phyloP scores from a whole-genome alignment of 2,113 vertebrate species.

The Lucifuga dentata region DNA sequence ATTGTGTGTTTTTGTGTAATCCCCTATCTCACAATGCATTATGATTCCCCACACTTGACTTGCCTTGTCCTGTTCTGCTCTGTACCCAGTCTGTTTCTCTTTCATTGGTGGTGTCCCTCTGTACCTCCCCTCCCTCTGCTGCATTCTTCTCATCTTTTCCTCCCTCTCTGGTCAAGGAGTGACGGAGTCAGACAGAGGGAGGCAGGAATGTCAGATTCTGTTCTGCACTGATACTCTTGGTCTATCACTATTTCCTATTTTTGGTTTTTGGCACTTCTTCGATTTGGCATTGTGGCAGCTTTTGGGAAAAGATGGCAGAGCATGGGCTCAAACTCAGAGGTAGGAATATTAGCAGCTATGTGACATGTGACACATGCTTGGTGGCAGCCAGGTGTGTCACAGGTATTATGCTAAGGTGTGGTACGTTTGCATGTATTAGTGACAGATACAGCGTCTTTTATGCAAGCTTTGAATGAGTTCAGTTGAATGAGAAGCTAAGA shows the following conservation, averaged over 20 bases:
- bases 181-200: slow-evolving; percentile 44
- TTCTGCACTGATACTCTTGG: slow-evolving; percentile 26
- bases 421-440: not conserved
- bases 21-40: slow-evolving; percentile 60
- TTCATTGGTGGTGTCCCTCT: slow-evolving; percentile 49
- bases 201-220: slow-evolving; percentile 49
- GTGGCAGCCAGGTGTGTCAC: slow-evolving; percentile 3
- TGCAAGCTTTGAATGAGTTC: not conserved
- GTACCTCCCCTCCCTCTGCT: slow-evolving; percentile 33
- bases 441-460: not conserved
- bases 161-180: slow-evolving; percentile 64
- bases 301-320: slow-evolving; percentile 67
- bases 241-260: slow-evolving; percentile 22
- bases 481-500: not conserved
- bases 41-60: slow-evolving; percentile 51
- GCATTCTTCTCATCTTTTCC: slow-evolving; percentile 65
- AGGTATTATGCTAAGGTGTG: not conserved
- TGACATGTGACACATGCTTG: slow-evolving; percentile 15
- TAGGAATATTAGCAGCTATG: slow-evolving; percentile 65
- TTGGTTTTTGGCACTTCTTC: slow-evolving; percentile 21
- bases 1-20: slow-evolving; percentile 45
- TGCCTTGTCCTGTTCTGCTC: slow-evolving; percentile 59
- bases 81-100: slow-evolving; percentile 48
- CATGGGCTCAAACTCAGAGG: slow-evolving; percentile 74
- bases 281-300: not conserved